A percentile compares a stretch with the other conserved stretches of the same genome.
These are phyloP conservation scores for Oncorhynchus masou DNA, from an alignment of 2,113 vertebrate genomes.

Conservation along the genomic window DNA sequence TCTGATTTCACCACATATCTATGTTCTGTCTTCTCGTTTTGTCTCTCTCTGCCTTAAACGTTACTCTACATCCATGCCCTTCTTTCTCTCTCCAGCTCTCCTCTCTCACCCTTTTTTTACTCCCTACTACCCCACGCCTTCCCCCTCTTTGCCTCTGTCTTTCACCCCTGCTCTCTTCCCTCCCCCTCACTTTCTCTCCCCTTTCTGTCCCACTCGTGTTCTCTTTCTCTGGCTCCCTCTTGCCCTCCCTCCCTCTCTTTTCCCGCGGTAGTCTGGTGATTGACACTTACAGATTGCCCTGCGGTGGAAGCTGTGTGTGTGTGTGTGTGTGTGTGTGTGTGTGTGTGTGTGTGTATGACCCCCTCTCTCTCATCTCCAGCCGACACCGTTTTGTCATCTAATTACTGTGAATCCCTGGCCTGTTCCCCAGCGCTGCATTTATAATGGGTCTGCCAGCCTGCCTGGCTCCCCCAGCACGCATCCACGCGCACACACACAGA, in stretches of 20 bases:
- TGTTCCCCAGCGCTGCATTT: constrained; percentile 97
- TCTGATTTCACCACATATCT: too few species aligned
- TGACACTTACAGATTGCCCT: constrained; percentile 99
- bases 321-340: too few species aligned
- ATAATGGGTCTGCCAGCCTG: constrained; percentile 79
- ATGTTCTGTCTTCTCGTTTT: too few species aligned
- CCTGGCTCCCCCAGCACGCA: constrained; percentile 4
- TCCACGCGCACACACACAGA: not conserved
- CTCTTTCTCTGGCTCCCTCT: too few species aligned
- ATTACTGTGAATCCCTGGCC: constrained; percentile 99
- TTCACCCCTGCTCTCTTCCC: not conserved
- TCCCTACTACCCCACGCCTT: too few species aligned
- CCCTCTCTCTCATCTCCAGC: constrained; percentile 97
- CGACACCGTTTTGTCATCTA: constrained; percentile 99
- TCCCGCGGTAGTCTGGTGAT: constrained; percentile 90
- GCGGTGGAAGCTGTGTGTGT: constrained; percentile 80
- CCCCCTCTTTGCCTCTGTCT: constrained; percentile 2
- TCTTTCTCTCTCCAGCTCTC: too few species aligned
- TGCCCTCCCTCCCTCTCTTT: constrained; percentile 24
- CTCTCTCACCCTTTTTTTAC: too few species aligned
- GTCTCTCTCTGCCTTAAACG: too few species aligned
- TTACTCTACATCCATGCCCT: too few species aligned
- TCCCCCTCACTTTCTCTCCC: constrained; percentile 15
- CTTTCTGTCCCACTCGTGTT: not conserved
- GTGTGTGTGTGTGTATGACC: constrained; percentile 86